These are phyloP conservation scores for Popillia japonica DNA, from an alignment of 1,140 invertebrate genomes.

Conservation along the genomic window DNA sequence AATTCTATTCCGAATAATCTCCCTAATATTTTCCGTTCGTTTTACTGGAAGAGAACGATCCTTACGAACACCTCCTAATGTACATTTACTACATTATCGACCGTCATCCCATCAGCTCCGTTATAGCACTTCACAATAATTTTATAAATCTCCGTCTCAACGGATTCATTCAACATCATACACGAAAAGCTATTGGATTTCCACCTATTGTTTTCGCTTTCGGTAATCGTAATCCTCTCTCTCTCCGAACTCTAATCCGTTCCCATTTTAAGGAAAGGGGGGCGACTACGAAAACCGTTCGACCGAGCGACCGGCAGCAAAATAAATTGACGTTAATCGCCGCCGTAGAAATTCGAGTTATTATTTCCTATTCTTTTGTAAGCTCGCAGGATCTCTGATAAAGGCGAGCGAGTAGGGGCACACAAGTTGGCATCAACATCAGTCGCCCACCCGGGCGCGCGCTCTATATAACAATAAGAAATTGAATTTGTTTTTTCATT, in stretches of 20 bases:
- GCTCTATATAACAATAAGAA: conserved; percentile 1
- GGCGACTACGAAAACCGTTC: not conserved
- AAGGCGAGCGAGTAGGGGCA: too few relatives aligned
- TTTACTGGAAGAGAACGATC: too few relatives aligned
- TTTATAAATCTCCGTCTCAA: conserved; percentile 15
- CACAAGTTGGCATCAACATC: not conserved
- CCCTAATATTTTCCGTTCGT: too few relatives aligned
- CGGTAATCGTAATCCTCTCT: conserved; percentile 7
- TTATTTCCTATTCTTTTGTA: conserved; percentile 9
- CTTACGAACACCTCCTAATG: too few relatives aligned
- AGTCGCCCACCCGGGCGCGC: not conserved
- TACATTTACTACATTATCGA: not conserved
- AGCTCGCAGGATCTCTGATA: not conserved
- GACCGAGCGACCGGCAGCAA: not conserved
- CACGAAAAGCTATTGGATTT: conserved; percentile 5
- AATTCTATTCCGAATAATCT: too few relatives aligned
- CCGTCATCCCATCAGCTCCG: not conserved
- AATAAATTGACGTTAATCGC: conserved; percentile 15
- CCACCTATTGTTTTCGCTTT: conserved; percentile 13
- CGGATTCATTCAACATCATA: conserved; percentile 10
- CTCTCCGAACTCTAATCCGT: not conserved
- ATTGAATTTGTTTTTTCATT: conserved; percentile 3
- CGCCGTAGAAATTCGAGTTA: conserved; percentile 14
- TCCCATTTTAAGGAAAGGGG: not conserved
- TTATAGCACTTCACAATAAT: conserved; percentile 4